A percentile compares a stretch with the other conserved stretches of the same genome.
Conservation (phyloP, 1,140 invertebrate genomes). For the roundworm (Caenorhabditis elegans) region WBcel235 BX284604.4:8372001-8372500, state of each 20-base stretch:
- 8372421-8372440: conserved; percentile 52
- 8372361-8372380: conserved; percentile 61
- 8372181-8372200: conserved; percentile 67
- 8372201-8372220: conserved; percentile 67
- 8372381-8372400: conserved; percentile 51
- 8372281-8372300: neutral
- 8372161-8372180: conserved; percentile 80
- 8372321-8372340: conserved; percentile 44
- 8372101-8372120: conserved; percentile 71
- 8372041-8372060: conserved; percentile 43
- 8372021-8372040: conserved; percentile 34
- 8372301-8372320: neutral
- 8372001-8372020: no score
- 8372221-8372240: conserved; percentile 66
- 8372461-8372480: no score
- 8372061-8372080: conserved; percentile 70
- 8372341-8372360: conserved; percentile 60
- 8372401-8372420: conserved; percentile 44
- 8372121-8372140: conserved; percentile 68
- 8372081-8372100: conserved; percentile 71
- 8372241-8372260: conserved; percentile 62
- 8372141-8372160: conserved; percentile 70
- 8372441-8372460: no score
- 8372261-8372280: conserved; percentile 71
- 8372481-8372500: conserved; percentile 48